These are phyloP conservation scores for Chelidonichthys spinosus DNA, from an alignment of 2,797 vertebrate genomes.

Conservation along the genomic window DNA sequence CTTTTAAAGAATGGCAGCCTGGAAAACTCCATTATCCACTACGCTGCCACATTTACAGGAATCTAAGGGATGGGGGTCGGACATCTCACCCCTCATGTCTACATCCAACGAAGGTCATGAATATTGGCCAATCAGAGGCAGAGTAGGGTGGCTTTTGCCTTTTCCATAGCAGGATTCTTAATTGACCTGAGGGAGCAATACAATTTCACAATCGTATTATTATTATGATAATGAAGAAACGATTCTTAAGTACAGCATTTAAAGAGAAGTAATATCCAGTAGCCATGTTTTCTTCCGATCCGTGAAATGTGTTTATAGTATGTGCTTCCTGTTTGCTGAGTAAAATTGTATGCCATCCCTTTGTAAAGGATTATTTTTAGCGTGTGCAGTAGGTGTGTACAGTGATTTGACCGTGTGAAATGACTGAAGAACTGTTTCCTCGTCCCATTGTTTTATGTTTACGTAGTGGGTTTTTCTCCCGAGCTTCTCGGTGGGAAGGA, in stretches of 20 bases:
- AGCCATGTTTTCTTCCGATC: neutral
- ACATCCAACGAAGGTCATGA: neutral
- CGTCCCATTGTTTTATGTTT: constrained; percentile 71
- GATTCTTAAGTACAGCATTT: neutral
- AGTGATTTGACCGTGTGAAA: constrained; percentile 51
- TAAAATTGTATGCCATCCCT: constrained; percentile 29
- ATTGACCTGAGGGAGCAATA: constrained; percentile 1
- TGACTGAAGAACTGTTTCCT: constrained; percentile 58
- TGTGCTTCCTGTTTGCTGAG: constrained; percentile 67
- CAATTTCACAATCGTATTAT: neutral
- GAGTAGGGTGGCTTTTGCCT: neutral
- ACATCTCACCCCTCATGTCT: neutral
- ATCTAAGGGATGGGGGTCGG: too few species aligned
- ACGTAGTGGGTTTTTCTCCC: constrained; percentile 30
- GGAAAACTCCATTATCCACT: neutral
- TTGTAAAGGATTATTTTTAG: constrained; percentile 67
- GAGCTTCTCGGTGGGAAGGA: constrained; percentile 63
- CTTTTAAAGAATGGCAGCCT: neutral
- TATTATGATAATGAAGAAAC: neutral
- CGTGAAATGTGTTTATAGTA: constrained; percentile 37
- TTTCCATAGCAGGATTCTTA: neutral
- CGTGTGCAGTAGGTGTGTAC: constrained; percentile 21
- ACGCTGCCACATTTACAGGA: neutral
- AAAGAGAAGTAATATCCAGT: neutral
- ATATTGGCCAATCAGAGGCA: neutral